Conservation (phyloP, 1,140 invertebrate species). For the Drosophila tristis region DNA sequence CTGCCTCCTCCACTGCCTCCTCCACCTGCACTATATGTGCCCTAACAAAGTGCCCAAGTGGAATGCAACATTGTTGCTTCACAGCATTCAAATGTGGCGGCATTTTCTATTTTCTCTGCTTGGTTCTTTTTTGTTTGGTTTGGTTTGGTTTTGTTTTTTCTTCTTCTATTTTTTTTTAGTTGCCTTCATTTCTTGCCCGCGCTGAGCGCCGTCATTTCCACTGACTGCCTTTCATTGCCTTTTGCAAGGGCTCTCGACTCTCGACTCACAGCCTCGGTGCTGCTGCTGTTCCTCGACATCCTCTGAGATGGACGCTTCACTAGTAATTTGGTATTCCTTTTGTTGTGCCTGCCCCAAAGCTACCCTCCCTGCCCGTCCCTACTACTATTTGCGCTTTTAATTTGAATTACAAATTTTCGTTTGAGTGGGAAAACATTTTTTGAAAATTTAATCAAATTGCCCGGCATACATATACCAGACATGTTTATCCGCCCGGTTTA, state of each 20-base stretch:
- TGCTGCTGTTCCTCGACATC: slow-evolving; percentile 9
- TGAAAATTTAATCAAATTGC: slow-evolving; percentile 74
- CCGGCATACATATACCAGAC: slow-evolving; percentile 43
- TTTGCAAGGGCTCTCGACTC: slow-evolving; percentile 39
- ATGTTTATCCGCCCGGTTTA: slow-evolving; percentile 54
- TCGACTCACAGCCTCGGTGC: slow-evolving; percentile 9
- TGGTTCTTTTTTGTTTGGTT: slow-evolving; percentile 1
- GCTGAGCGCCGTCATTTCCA: slow-evolving; percentile 72
- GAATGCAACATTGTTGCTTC: slow-evolving; percentile 82
- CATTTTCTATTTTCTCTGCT: slow-evolving; percentile 61
- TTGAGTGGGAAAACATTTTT: slow-evolving; percentile 45
- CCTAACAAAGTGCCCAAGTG: slow-evolving; percentile 81
- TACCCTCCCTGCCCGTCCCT: not conserved
- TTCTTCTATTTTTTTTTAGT: slow-evolving; percentile 53
- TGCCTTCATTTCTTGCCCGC: slow-evolving; percentile 45
- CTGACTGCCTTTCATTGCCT: slow-evolving; percentile 80
- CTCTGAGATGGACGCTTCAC: slow-evolving; percentile 60
- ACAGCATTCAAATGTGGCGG: slow-evolving; percentile 79
- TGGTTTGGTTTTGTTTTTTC: not conserved
- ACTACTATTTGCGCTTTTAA: slow-evolving; percentile 78
- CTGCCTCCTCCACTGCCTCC: not conserved
- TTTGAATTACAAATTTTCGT: slow-evolving; percentile 80
- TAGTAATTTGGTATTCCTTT: slow-evolving; percentile 80
- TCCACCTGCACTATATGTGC: not conserved
- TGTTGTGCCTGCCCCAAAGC: slow-evolving; percentile 50